Evolutionary conservation across 2,888 invertebrate species (phyloP), one percentile per base, ranked within the genome.

Genomic region (Eilema depressum): DNA sequence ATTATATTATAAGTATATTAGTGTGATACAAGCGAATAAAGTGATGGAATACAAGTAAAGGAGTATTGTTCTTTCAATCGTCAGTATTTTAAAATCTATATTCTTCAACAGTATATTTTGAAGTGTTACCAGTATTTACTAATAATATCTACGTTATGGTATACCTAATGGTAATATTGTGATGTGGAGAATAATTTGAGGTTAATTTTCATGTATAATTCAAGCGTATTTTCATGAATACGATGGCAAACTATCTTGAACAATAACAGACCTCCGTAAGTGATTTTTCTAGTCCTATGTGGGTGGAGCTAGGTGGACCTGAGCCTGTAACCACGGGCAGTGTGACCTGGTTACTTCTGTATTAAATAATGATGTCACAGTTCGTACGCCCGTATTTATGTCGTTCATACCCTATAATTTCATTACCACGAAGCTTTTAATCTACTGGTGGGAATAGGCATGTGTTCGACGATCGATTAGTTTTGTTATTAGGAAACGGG

Each of bases 1-100:
- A n/a, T n/a, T n/a, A n/a, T n/a, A n/a, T n/a, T n/a, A n/a, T n/a
- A n/a, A n/a, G n/a, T n/a, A n/a, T n/a, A n/a, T n/a, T n/a, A n/a
- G n/a, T n/a, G n/a, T n/a, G n/a, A n/a, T n/a, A n/a, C n/a, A n/a
- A n/a, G n/a, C n/a, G n/a, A n/a, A n/a, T n/a, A n/a, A n/a, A n/a
- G n/a, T n/a, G n/a, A n/a, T n/a, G n/a, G n/a, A n/a, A n/a, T n/a
- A n/a, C n/a, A n/a, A n/a, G n/a, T n/a, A n/a, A n/a, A n/a, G n/a
- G n/a, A n/a, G n/a, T n/a, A n/a, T n/a, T n/a, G n/a, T n/a, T n/a
- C n/a, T n/a, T n/a, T n/a, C n/a, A n/a, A n/a, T n/a, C n/a, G 79
- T 74, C 72, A 64, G 66, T 71, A 71, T 63, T 62, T 66, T 23
- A 12, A 47, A 65, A 61, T 65, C 10, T 69, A 28, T 59, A 59